phyloP scores from a whole-genome alignment of 53 echinoderm and acorn worm genomes.

The Holothuria leucospilota region DNA sequence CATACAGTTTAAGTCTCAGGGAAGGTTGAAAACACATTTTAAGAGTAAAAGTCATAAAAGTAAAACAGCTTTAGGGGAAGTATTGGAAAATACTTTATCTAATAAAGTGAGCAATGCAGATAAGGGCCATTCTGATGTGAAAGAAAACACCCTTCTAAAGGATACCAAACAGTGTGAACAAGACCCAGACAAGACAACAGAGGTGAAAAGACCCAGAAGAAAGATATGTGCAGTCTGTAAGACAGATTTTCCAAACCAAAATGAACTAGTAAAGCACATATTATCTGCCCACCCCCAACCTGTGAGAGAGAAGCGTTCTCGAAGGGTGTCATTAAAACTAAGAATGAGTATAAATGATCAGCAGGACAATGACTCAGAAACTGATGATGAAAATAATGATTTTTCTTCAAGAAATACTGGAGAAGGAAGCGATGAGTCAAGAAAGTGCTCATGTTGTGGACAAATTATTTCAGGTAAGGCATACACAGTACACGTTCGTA shows the following conservation, averaged over 20 bases:
- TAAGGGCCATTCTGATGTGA: not conserved
- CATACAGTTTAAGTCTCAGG: slow-evolving; percentile 4
- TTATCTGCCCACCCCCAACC: slow-evolving; percentile 4
- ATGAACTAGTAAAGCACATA: slow-evolving; percentile 20
- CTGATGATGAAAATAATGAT: not conserved
- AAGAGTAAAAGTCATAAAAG: slow-evolving; percentile 43
- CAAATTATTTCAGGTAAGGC: slow-evolving; percentile 46
- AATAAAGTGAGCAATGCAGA: not conserved
- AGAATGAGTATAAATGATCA: slow-evolving; percentile 7
- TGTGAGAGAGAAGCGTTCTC: slow-evolving; percentile 23
- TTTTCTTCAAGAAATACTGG: not conserved
- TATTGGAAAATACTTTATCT: not conserved
- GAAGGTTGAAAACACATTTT: slow-evolving; percentile 25
- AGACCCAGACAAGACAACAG: too few relatives aligned
- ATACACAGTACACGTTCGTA: slow-evolving; percentile 71
- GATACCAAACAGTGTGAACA: too few relatives aligned
- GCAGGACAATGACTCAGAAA: slow-evolving; percentile 9
- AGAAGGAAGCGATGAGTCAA: not conserved
- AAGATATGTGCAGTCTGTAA: slow-evolving; percentile 45
- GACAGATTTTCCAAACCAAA: slow-evolving; percentile 4
- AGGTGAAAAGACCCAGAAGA: slow-evolving; percentile 14
- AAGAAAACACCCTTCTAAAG: not conserved
- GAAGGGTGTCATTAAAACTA: slow-evolving; percentile 18
- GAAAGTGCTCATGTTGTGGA: slow-evolving; percentile 64
- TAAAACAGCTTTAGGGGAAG: not conserved